Percentiles rank a stretch among this genome's conserved stretches.
phyloP scores from a whole-genome alignment of 2,113 vertebrate genomes.

The Ancistrus triradiatus region DNA sequence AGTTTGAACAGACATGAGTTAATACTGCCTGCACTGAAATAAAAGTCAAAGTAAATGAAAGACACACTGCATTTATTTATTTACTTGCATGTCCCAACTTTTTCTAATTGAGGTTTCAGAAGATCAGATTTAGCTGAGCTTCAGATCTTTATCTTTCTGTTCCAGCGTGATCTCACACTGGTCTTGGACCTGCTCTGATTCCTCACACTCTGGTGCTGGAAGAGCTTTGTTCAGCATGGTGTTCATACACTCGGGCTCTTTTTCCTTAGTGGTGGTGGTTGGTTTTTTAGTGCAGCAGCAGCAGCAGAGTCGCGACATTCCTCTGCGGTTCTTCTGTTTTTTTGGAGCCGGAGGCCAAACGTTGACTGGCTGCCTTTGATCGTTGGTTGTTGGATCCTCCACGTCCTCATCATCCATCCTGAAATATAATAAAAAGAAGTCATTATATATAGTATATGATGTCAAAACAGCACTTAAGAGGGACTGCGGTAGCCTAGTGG shows the following conservation, averaged over 20 bases:
- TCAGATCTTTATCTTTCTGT: not conserved
- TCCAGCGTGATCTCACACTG: conserved; percentile 4
- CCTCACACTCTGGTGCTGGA: not conserved
- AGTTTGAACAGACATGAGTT: no score
- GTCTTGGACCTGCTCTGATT: no score
- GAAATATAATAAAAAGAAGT: not conserved
- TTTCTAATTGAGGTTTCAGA: no score
- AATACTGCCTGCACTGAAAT: no score
- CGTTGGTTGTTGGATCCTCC: conserved; percentile 2
- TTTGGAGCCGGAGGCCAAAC: conserved; percentile 39
- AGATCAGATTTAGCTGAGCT: no score
- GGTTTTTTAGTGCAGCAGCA: not conserved
- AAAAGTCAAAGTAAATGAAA: no score
- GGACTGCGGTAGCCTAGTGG: no score
- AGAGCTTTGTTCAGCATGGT: not conserved
- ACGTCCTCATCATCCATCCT: conserved; percentile 37
- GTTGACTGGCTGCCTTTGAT: conserved; percentile 19
- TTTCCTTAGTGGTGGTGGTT: not conserved
- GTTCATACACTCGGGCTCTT: not conserved
- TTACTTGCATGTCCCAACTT: no score
- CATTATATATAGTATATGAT: not conserved
- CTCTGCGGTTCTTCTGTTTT: conserved; percentile 13
- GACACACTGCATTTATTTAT: no score
- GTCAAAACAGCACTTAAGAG: no score
- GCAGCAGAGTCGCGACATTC: conserved; percentile 13